Evolutionary conservation across 64 coral and sea anemone genomes (phyloP), one percentile per base, ranked within the genome.

Genomic region (Pocillopora damicornis): DNA sequence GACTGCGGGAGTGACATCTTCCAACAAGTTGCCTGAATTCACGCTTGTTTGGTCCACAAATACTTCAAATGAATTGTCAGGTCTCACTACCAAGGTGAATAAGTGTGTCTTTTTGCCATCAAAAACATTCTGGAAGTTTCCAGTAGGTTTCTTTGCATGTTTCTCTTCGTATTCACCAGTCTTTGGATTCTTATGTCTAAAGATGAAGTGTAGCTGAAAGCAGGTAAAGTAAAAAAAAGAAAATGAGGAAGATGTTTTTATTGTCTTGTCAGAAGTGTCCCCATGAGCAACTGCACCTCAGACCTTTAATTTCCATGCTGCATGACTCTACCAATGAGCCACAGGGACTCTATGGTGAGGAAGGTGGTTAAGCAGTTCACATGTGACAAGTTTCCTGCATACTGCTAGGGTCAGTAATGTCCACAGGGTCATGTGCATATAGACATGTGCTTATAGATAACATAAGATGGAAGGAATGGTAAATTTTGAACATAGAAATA

Each of bases 101-200:
- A 99, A 88, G 77, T 99, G 97, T 0, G 97, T 92, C 72, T 99
- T 99, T 61, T 99, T 99, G 71, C 88, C 97, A 89, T 99, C 97
- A 91, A 99, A 99, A 15, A 99, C 93, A 51, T 88, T 88, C 58
- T 99, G 90, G 86, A 95, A 99, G 30, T 99, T 99, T 22, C 97
- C 97, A 69, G 84, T 93, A 34, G 97, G 97, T 80, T 92, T 95
- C 84, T 99, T 99, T 15, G 97, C 97, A 93, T 99, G 97, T 42
- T 99, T 99, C 73, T 99, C 97, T 79, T 94, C 93, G 77, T 86
- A 95, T 75, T 86, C 91, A 58, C 97, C 97, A 93, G 87, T 91
- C 38, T 88, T 89, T 9, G 93, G 97, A 59, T 99, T 95, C 74
- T 95, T 99, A 75, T 99, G 97, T 78, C 86, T 93, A 76, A 99